phyloP scores from a whole-genome alignment of 1,140 invertebrate species.

The Sipha flava region DNA sequence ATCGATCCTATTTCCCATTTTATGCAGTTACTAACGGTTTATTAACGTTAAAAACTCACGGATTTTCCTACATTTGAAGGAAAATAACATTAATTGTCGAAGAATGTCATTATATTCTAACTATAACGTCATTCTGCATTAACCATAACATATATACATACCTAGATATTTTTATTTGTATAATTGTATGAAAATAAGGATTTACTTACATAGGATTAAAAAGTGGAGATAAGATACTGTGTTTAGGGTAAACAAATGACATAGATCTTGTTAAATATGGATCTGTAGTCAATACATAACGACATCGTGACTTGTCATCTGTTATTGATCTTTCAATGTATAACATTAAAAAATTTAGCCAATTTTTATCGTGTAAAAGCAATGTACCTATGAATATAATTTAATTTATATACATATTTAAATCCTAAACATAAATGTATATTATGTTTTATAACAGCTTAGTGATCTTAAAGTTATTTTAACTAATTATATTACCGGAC shows the following conservation, averaged over 20 bases:
- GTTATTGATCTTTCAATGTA: constrained; percentile 50
- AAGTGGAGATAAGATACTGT: constrained; percentile 49
- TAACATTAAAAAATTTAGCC: constrained; percentile 57
- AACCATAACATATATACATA: too few species aligned
- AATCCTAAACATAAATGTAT: not conserved
- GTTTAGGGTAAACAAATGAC: constrained; percentile 59
- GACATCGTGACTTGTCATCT: constrained; percentile 56
- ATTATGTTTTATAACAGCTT: too few species aligned
- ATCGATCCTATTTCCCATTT: too few species aligned
- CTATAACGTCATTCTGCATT: too few species aligned
- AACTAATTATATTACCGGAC: not conserved
- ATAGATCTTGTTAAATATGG: constrained; percentile 54
- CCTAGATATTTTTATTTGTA: too few species aligned
- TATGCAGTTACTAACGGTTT: too few species aligned
- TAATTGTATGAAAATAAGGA: not conserved
- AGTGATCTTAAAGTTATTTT: too few species aligned
- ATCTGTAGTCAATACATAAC: constrained; percentile 59
- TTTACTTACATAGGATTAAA: constrained; percentile 64
- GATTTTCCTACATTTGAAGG: too few species aligned
- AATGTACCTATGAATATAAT: constrained; percentile 21
- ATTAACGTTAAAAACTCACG: too few species aligned
- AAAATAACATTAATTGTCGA: too few species aligned
- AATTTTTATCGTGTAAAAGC: constrained; percentile 57
- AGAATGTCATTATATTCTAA: too few species aligned
- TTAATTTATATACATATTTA: not conserved